These are phyloP conservation scores for Epinotia brunnichana DNA, from an alignment of 2,888 invertebrate genomes.

Conservation along the genomic window DNA sequence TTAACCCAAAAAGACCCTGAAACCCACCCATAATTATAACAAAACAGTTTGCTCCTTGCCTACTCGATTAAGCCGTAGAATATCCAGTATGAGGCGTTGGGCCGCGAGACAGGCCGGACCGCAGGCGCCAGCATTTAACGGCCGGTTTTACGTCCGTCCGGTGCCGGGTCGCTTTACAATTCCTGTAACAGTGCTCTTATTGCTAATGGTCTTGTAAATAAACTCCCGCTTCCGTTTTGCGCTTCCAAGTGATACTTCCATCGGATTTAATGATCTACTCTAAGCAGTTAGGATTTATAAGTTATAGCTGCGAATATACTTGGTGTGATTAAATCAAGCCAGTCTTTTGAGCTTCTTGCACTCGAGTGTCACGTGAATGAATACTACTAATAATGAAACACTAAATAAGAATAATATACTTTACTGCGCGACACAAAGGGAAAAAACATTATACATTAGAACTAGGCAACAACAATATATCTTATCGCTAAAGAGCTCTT, in stretches of 20 bases:
- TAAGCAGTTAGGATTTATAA: neutral
- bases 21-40: neutral
- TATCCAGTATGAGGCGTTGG: neutral
- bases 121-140: slow-evolving; percentile 65
- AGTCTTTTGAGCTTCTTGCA: neutral
- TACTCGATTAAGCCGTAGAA: neutral
- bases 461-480: too few relatives aligned
- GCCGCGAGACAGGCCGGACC: slow-evolving; percentile 48
- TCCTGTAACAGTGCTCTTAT: slow-evolving; percentile 72
- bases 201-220: slow-evolving; percentile 73
- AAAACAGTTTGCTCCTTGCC: neutral
- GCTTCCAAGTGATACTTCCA: slow-evolving; percentile 25
- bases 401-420: too few relatives aligned
- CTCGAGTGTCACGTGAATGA: neutral
- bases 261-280: slow-evolving; percentile 12
- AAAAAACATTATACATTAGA: too few relatives aligned
- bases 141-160: slow-evolving; percentile 69
- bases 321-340: neutral
- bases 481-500: too few relatives aligned
- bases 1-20: neutral
- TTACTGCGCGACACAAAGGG: too few relatives aligned
- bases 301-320: neutral
- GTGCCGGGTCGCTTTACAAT: slow-evolving; percentile 73
- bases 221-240: slow-evolving; percentile 50
- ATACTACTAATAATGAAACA: too few relatives aligned